Conservation (phyloP, 2,797 vertebrate species). For the Squalus acanthias region DNA sequence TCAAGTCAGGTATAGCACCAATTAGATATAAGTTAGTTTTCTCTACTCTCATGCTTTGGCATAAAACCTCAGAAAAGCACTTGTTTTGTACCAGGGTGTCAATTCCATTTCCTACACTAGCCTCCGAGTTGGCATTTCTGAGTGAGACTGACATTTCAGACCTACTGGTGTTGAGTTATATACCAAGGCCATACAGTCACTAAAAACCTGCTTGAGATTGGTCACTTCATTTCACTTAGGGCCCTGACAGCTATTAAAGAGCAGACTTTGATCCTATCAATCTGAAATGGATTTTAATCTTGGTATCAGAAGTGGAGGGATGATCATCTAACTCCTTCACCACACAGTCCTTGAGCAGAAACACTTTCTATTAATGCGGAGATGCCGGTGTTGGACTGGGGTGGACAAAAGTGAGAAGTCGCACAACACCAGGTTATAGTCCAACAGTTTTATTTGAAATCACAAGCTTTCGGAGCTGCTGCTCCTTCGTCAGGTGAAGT, state of each 20-base stretch:
- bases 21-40: not conserved
- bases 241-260: conserved; percentile 12
- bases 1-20: not conserved
- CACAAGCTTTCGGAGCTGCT: too few relatives aligned
- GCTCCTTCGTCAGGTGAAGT: too few relatives aligned
- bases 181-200: not conserved
- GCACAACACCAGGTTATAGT: too few relatives aligned
- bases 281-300: conserved; percentile 25
- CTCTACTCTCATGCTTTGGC: not conserved
- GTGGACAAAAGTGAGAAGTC: too few relatives aligned
- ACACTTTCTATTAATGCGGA: not conserved
- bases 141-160: not conserved
- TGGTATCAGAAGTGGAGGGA: not conserved
- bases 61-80: not conserved
- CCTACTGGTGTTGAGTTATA: not conserved
- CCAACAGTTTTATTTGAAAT: too few relatives aligned
- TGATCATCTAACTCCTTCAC: not conserved
- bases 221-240: conserved; percentile 23
- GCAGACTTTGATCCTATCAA: conserved; percentile 28
- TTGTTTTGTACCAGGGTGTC: not conserved
- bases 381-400: too few relatives aligned
- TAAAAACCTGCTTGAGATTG: not conserved
- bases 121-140: not conserved
- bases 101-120: not conserved
- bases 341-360: not conserved